Evolutionary conservation across 2,113 vertebrate genomes (phyloP).

Genomic region (Microcebus ravelobensis): DNA sequence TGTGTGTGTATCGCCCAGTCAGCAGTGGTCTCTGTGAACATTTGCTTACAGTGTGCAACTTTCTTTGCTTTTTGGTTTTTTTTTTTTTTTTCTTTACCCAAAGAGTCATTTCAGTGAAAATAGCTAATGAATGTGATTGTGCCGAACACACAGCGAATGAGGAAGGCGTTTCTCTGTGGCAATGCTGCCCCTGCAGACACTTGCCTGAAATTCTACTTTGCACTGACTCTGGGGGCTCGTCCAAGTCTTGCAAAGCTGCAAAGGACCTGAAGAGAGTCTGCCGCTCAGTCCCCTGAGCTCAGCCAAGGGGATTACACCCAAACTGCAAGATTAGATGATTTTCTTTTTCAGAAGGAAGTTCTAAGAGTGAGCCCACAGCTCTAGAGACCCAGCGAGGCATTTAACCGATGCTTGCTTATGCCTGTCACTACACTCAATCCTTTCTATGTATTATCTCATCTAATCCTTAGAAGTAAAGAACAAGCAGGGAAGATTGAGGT

Average conservation of each 20-base stretch:
- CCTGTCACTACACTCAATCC: neutral
- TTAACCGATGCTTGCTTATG: neutral
- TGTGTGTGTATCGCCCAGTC: neutral
- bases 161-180: neutral
- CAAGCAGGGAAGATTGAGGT: neutral
- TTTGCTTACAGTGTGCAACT: neutral
- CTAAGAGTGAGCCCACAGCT: neutral
- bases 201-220: neutral
- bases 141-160: neutral
- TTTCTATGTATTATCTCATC: neutral
- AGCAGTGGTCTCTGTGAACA: neutral
- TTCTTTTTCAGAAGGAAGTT: neutral
- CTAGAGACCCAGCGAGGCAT: neutral
- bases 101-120: neutral
- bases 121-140: accelerated
- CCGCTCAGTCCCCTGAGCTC: neutral
- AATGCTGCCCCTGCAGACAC: neutral
- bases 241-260: neutral
- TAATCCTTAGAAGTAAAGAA: neutral
- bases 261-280: neutral
- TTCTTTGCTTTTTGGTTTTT: neutral
- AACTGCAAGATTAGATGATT: neutral
- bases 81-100: neutral
- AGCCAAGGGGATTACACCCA: neutral
- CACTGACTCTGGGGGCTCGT: neutral